Evolutionary conservation across 2,888 invertebrate genomes (phyloP).

Genomic region (Myopa testacea): DNA sequence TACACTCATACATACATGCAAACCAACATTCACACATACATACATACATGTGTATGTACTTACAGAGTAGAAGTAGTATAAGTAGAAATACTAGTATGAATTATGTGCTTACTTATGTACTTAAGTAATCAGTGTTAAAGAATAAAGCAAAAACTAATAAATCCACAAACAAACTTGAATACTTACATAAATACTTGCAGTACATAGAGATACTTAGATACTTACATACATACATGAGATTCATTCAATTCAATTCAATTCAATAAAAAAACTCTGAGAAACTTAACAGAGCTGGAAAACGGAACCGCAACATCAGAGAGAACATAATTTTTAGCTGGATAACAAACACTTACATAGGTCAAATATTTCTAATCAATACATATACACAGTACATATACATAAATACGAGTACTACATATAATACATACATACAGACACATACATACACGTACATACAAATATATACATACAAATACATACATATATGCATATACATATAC

Average conservation of each 20-base stretch:
- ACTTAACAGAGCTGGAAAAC: too few species aligned
- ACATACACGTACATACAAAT: slow-evolving; percentile 7
- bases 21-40: slow-evolving; percentile 36
- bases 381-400: neutral
- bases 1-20: slow-evolving; percentile 7
- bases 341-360: too few species aligned
- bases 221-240: too few species aligned
- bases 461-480: slow-evolving; percentile 1
- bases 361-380: neutral
- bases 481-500: slow-evolving; percentile 11
- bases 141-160: neutral
- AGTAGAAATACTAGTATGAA: neutral
- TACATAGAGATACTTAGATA: too few species aligned
- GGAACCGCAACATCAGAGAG: too few species aligned
- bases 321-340: too few species aligned
- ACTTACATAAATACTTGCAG: too few species aligned
- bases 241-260: too few species aligned
- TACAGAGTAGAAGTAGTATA: neutral
- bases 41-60: neutral
- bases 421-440: neutral
- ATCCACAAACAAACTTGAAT: neutral
- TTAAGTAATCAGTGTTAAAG: neutral
- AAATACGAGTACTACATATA: neutral
- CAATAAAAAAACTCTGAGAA: too few species aligned
- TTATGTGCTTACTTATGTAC: neutral